Evolutionary conservation across 2,888 invertebrate species (phyloP), one percentile per base, ranked within the genome.

Genomic region (Chymomyza caudatula): DNA sequence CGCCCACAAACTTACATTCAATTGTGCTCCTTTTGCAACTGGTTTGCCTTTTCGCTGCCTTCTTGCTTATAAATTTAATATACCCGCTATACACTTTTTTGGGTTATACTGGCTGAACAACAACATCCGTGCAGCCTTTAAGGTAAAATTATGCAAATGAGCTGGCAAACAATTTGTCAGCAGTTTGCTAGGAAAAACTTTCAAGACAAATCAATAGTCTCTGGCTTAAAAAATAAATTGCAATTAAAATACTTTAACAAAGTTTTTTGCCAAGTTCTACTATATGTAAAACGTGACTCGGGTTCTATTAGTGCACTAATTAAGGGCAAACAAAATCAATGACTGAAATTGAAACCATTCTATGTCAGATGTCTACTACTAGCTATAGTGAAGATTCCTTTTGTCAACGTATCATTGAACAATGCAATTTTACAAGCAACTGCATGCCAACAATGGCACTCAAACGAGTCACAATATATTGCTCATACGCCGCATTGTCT

Each of bases 81-180:
- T 11, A 11, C 29, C 29, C 29, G 8, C 11, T 37, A 11, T 37
- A 8, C 29, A 8, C 29, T 11, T 37, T 37, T 11, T 29, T 8
- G 2, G 2, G 11, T 13, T 37, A 3, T 51, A 75, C 4, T 29
- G 19, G 5, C n/a, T 47, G 19, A n/a, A 47, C 47, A 15, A 19
- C 11, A 47, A 47, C 47, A 15, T 19, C 57, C 54, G 11, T 1
- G 56, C 65, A 29, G 58, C 58, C 23, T 65, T 70, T 65, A 56
- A 60, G 69, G 67, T 60, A 69, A 69, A 72, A 71, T 75, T 80
- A 86, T 84, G 86, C 72, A 85, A 85, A 81, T 83, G 69, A 71
- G 67, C 51, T 37, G 54, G 17, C 68, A 59, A 72, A 71, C 78
- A 75, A 85, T 83, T 81, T 81, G 86, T 85, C 81, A 85, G 71